These are phyloP conservation scores for Clunio marinus DNA, from an alignment of 2,888 invertebrate species.

Conservation along the genomic window DNA sequence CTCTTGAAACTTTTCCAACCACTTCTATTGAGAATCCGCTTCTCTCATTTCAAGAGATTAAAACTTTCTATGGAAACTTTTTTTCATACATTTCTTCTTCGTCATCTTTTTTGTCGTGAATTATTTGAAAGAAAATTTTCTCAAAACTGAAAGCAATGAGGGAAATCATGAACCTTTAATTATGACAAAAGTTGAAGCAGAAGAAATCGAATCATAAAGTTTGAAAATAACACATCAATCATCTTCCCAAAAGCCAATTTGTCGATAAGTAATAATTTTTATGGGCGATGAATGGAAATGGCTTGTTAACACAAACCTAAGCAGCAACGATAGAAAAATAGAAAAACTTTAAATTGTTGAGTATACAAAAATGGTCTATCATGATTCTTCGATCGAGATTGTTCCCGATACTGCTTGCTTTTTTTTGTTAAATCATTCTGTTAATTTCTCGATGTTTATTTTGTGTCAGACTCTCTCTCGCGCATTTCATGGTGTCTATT, in stretches of 20 bases:
- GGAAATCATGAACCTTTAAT: slow-evolving; percentile 10
- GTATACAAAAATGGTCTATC: background rate
- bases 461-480: background rate
- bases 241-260: slow-evolving; percentile 9
- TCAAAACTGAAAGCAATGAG: background rate
- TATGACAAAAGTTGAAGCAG: background rate
- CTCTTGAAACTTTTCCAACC: background rate
- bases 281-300: slow-evolving; percentile 1
- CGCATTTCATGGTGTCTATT: background rate
- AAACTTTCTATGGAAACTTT: background rate
- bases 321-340: background rate
- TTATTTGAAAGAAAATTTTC: background rate
- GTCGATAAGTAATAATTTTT: slow-evolving; percentile 26
- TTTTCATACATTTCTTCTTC: too few relatives aligned
- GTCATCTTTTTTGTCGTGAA: too few relatives aligned
- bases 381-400: background rate
- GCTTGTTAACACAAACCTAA: slow-evolving; percentile 12
- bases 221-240: slow-evolving; percentile 25
- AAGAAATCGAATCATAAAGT: slow-evolving; percentile 23
- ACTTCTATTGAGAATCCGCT: background rate
- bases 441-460: slow-evolving; percentile 33
- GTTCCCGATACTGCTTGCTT: background rate
- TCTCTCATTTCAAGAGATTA: background rate
- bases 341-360: too few relatives aligned
- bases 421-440: slow-evolving; percentile 33